Base-by-base conservation (phyloP, 2,797 vertebrate genomes). In the Manis crassicaudata region DNA sequence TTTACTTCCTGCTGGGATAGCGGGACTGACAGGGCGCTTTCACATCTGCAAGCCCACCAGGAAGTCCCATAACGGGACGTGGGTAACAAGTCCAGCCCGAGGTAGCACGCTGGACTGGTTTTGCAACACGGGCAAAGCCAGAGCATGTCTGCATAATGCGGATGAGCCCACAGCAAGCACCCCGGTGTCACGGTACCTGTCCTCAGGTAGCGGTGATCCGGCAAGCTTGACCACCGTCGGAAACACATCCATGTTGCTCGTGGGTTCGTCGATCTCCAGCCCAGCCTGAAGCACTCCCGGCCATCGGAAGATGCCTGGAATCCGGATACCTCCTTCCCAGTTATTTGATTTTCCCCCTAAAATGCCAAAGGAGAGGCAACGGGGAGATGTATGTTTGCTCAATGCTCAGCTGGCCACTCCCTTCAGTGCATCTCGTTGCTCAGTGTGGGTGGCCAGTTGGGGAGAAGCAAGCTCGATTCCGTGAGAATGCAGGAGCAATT, bases 191-290 rank as follows among this genome's bases (percentile, higher is more conserved):
- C 0, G 29, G 80, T 98, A 99, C 99, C 99, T 99, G 99, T 99
- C 99, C 40, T 96, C 50, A 32, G 99, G 98, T 96, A 98, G 2
- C 0, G 95, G 46, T 0, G 98, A 98, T 1, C 98, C 98, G 0
- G 98, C 98, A 86, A 99, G 99, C 50, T 96, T 98, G 84, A 98
- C 98, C 94, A 99, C 94, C 0, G 99, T 99, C 0, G 99, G 99
- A 93, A 99, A 99, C 86, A 99, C 32, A 97, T 99, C 99, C 99
- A 99, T 99, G 98, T 99, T 99, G 98, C 99, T 99, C 1, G 99
- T 99, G 60, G 99, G 99, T 43, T 99, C 98, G 12, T 99, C 96
- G 0, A 99, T 97, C 91, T 96, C 67, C 32, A 80, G 93, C 40
- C 99, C 98, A 0, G 97, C 82, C 2, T 97, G 97, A 81, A 99